Base-by-base conservation (phyloP, 1,140 invertebrate genomes). In the Aporrectodea caliginosa region DNA sequence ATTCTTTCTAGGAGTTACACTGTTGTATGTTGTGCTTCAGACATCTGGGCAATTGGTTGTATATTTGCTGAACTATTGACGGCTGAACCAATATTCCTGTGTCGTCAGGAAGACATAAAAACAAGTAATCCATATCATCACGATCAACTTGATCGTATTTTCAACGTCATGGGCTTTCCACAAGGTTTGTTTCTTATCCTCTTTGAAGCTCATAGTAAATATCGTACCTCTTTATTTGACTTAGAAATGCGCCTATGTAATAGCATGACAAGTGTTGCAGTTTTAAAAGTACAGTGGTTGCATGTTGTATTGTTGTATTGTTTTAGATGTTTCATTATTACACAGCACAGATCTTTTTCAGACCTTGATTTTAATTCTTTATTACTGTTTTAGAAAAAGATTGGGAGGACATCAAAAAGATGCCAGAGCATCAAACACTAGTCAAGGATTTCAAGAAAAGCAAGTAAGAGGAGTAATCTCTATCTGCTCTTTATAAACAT, bases 41-140 rank as follows among this genome's bases (percentile, higher is more conserved):
- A 99, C 90, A 99, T 99, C 83, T 99, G 98, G 98, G 98, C 98
- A 0, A 99, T 99, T 88, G 98, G 98, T 16, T 99, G 98, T 89
- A 99, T 99, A 88, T 99, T 99, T 91, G 88, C 88, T 31, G 88
- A 89, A 81, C 82, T 89, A 31, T 83, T 89, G 69, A 89, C 88
- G 31, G 98, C 96, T 0, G 98, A 99, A 89, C 98, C 98, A 30
- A 99, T 99, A 87, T 99, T 99, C 88, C 97, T 99, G 87, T 99
- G 98, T 90, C 92, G 97, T 70, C 98, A 99, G 90, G 98, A 99
- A 90, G 98, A 99, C 87, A 99, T 99, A 79, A 99, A 99, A 90
- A 99, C 98, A 12, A 98, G 95, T 85, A 99, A 98, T 91, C 98
- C 98, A 6, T 99, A 99, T 88, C 98, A 99, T 90, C 97, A 99